phyloP scores from a whole-genome alignment of 2,888 invertebrate genomes.

The Diaperis boleti region DNA sequence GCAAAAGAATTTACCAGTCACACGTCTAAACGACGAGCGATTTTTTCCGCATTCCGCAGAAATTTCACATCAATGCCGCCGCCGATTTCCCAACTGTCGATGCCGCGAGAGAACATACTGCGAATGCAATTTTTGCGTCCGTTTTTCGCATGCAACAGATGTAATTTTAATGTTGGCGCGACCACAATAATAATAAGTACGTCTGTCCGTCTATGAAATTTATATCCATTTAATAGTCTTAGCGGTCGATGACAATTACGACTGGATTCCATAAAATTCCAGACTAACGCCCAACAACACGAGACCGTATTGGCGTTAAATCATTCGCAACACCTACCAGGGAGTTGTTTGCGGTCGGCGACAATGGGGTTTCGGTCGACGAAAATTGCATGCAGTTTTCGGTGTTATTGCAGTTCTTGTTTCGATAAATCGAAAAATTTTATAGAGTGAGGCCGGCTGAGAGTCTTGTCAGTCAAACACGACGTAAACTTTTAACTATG shows the following conservation, averaged over 20 bases:
- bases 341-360: neutral
- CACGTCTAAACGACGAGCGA: too few relatives aligned
- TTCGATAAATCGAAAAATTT: too few relatives aligned
- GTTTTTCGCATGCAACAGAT: constrained; percentile 12
- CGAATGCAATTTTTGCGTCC: constrained; percentile 30
- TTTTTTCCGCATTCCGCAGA: too few relatives aligned
- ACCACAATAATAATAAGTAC: constrained; percentile 41
- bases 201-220: constrained; percentile 37
- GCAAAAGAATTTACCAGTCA: too few relatives aligned
- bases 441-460: too few relatives aligned
- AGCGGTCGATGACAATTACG: constrained; percentile 53
- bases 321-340: constrained; percentile 29
- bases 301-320: constrained; percentile 26
- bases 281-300: constrained; percentile 35
- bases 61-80: too few relatives aligned
- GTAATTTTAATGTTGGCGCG: constrained; percentile 39
- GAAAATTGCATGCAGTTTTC: too few relatives aligned
- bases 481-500: too few relatives aligned
- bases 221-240: constrained; percentile 49
- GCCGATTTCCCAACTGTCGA: too few relatives aligned
- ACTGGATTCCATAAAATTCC: constrained; percentile 52
- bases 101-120: too few relatives aligned
- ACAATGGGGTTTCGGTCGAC: neutral
- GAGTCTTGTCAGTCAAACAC: too few relatives aligned
- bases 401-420: too few relatives aligned